These are phyloP conservation scores for Indicator indicator DNA, from an alignment of 2,113 vertebrate genomes.

Conservation along the genomic window DNA sequence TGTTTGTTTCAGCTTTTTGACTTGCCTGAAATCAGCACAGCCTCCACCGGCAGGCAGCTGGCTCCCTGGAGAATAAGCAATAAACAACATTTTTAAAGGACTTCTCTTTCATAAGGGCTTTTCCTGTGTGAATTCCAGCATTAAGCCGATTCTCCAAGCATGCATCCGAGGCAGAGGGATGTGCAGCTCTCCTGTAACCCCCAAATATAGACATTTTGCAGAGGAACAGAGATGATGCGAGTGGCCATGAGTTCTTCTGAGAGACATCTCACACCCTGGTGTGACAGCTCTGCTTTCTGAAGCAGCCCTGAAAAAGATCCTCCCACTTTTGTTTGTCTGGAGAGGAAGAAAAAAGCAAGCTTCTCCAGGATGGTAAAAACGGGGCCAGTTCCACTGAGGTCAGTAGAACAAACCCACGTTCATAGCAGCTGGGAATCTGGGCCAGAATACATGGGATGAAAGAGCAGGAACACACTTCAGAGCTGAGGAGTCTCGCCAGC, in stretches of 20 bases:
- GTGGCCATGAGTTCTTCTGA: background rate
- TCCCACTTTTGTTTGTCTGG: background rate
- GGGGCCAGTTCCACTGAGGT: background rate
- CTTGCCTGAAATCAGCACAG: background rate
- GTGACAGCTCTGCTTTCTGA: fast-evolving
- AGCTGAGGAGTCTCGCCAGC: fast-evolving
- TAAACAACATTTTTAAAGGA: background rate
- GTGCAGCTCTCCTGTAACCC: background rate
- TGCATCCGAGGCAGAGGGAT: background rate
- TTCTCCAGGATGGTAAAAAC: background rate
- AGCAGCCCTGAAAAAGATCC: background rate
- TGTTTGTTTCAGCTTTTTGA: background rate
- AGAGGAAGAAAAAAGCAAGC: background rate
- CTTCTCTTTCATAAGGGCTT: background rate
- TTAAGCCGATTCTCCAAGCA: background rate
- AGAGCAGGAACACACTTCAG: fast-evolving
- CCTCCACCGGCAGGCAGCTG: background rate
- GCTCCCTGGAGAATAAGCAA: background rate
- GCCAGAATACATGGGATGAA: fast-evolving
- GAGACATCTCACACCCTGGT: fast-evolving
- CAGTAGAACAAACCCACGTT: background rate
- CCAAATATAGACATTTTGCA: background rate
- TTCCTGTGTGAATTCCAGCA: background rate
- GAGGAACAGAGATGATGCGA: background rate
- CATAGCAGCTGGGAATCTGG: background rate